Conservation (phyloP, 35 echinoderm and acorn worm genomes). For the Lytechinus variegatus region DNA sequence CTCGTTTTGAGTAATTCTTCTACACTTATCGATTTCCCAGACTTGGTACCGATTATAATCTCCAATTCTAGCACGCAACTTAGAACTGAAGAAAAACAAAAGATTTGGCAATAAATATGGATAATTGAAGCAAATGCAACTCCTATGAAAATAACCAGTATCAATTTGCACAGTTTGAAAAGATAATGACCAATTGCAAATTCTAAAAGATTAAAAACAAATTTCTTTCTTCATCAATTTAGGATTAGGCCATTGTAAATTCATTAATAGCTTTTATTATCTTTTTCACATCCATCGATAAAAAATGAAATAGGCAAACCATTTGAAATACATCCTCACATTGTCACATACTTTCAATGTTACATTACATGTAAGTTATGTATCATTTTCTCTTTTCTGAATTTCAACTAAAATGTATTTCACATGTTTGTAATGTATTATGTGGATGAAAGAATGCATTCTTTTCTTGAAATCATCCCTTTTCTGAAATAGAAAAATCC, state of each 20-base stretch:
- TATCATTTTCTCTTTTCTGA: no score
- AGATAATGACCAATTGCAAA: neutral
- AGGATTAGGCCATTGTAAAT: neutral
- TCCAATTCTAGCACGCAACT: neutral
- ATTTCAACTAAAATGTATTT: no score
- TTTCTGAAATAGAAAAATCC: no score
- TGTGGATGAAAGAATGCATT: no score
- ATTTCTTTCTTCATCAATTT: neutral
- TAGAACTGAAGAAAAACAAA: neutral
- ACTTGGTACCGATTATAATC: neutral
- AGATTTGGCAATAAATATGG: no score
- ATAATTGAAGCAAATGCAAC: no score
- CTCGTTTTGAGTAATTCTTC: neutral
- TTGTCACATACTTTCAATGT: neutral
- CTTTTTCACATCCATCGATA: neutral
- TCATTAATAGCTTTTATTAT: neutral
- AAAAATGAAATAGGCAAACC: neutral
- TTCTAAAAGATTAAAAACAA: neutral
- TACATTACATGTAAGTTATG: no score
- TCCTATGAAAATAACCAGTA: no score
- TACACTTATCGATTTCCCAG: neutral
- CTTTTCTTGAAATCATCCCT: no score
- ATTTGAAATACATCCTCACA: neutral
- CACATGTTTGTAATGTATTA: no score
- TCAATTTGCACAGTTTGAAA: neutral